Conservation (phyloP, 2,797 vertebrate species). For the Sebastes ruberrimus region DNA sequence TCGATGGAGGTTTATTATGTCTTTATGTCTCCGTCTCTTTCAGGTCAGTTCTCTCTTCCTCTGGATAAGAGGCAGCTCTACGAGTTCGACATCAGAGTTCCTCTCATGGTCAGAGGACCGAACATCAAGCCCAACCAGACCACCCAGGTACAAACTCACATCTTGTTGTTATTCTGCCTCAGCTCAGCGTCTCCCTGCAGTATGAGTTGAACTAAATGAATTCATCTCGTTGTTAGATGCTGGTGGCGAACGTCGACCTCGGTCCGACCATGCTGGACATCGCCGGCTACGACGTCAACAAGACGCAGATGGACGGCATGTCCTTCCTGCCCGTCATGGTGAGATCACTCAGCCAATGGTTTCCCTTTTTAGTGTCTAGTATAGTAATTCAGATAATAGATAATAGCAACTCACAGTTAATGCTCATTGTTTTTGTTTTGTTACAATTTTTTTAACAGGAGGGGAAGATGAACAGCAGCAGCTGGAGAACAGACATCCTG, state of each 20-base stretch:
- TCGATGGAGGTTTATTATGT: not conserved
- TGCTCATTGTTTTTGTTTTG: no score
- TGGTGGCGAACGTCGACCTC: conserved; percentile 94
- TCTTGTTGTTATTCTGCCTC: no score
- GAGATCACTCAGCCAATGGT: conserved; percentile 28
- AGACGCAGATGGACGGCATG: conserved; percentile 96
- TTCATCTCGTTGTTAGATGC: conserved; percentile 78
- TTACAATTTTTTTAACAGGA: no score
- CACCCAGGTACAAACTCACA: conserved; percentile 80
- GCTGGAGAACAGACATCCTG: conserved; percentile 93
- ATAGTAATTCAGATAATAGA: no score
- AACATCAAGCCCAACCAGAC: conserved; percentile 95
- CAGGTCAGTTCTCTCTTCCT: conserved; percentile 97
- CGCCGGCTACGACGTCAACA: conserved; percentile 88
- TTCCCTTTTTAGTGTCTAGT: not conserved
- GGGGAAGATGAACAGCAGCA: conserved; percentile 83
- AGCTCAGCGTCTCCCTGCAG: not conserved
- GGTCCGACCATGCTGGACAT: conserved; percentile 97
- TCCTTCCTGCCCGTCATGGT: conserved; percentile 92
- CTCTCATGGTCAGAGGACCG: conserved; percentile 93
- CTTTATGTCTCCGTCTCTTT: not conserved
- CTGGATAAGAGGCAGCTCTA: conserved; percentile 97
- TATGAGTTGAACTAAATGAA: not conserved
- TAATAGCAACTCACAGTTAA: no score
- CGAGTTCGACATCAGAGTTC: conserved; percentile 97